Evolutionary conservation across 2,888 invertebrate species (phyloP), one percentile per base, ranked within the genome.

Genomic region (Hydroisotoma schaefferi): DNA sequence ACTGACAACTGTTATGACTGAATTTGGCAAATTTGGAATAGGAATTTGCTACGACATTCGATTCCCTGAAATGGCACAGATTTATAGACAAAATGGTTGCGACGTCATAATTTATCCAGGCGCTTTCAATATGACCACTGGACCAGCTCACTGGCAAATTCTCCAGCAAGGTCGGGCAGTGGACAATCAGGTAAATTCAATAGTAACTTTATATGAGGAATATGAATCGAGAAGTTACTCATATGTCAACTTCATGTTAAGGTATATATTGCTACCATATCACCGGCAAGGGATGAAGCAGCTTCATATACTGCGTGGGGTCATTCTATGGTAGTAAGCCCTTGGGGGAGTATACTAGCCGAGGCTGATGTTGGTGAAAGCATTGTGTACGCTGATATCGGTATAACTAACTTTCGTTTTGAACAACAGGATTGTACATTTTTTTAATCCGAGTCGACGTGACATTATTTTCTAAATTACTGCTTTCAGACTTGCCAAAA

Each of bases 51-150:
- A 97, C 76, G 97, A 97, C 75, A 81, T 97, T 55, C 81, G 97
- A 22, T 98, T 97, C 77, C 85, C 88, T 61, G 94, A 95, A 79
- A 80, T 95, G 82, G 89, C 92, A 0, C 76, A 78, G 63, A 56
- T 79, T 3, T 81, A 81, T 71, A 75, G 78, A 2, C 73, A 75
- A 40, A 72, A 74, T 65, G 80, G 89, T 0, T 94, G 94, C 74
- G 83, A 90, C 56, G 77, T 95, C 73, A 78, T 97, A 27, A 79
- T 97, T 25, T 97, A 94, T 79, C 97, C 97, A 0, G 94, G 88
- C 26, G 94, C 95, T 1, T 97, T 97, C 78, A 97, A 94, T 78
- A 90, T 90, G 89, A 93, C 91, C 1, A 97, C 97, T 0, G 97
- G 97, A 0, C 94, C 94, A 0, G 79, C 86, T 57, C 95, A 97